Conservation (phyloP, 2,797 vertebrate species). For the Acestrorhynchus altus region DNA sequence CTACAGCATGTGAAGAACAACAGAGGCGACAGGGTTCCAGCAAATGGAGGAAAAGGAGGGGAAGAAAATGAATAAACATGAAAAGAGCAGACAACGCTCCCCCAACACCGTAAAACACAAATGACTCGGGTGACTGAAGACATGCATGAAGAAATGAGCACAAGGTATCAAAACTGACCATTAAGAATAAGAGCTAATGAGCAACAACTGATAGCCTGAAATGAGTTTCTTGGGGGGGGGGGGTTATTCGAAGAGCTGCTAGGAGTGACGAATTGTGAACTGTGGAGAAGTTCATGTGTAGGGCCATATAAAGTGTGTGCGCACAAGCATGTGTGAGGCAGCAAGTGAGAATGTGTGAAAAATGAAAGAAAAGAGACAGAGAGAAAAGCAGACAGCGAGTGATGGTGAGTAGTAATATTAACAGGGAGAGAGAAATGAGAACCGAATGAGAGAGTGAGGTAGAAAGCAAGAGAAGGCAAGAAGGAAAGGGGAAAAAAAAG, state of each 20-base stretch:
- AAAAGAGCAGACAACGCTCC: background rate
- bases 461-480: background rate
- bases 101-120: background rate
- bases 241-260: background rate
- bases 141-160: background rate
- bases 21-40: background rate
- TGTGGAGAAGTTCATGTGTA: background rate
- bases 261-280: too few species aligned
- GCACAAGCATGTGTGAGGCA: background rate
- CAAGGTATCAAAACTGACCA: background rate
- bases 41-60: background rate
- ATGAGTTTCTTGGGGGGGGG: too few species aligned
- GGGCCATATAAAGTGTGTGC: too few species aligned
- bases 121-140: background rate
- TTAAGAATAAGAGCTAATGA: background rate
- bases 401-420: background rate
- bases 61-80: background rate
- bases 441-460: background rate
- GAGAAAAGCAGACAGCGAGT: too few species aligned
- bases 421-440: slow-evolving; percentile 6
- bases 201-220: background rate
- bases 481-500: background rate
- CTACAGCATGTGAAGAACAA: slow-evolving; percentile 21
- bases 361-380: background rate
- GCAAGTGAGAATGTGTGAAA: background rate